These are phyloP conservation scores for Albula goreensis DNA, from an alignment of 2,113 vertebrate genomes.

Conservation along the genomic window DNA sequence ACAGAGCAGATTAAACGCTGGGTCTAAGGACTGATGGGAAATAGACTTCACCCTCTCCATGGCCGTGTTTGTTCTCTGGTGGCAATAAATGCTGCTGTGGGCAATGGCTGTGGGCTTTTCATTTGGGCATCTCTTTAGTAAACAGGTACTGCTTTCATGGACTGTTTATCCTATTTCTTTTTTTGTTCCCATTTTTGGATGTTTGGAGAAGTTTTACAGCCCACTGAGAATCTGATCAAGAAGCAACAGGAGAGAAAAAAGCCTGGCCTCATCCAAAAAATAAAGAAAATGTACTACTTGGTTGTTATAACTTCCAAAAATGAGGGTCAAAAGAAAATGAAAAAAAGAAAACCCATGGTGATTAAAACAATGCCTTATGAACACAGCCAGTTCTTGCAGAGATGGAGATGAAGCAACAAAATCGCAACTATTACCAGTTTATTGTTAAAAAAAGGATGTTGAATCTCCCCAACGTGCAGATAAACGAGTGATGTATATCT, in stretches of 20 bases:
- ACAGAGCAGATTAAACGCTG: constrained; percentile 61
- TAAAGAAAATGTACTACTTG: not conserved
- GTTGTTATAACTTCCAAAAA: not conserved
- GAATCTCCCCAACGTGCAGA: constrained; percentile 8
- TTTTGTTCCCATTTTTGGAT: constrained; percentile 16
- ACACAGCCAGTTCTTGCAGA: not conserved
- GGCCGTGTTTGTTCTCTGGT: constrained; percentile 48
- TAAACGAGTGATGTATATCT: not conserved
- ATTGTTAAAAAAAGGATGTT: not conserved
- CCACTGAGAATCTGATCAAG: not conserved
- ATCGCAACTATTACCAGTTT: not conserved
- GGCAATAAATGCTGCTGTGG: constrained; percentile 39
- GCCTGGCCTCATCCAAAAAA: not conserved
- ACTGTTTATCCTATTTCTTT: constrained; percentile 29
- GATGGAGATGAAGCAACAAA: not conserved
- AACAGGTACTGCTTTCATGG: constrained; percentile 28
- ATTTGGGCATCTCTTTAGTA: constrained; percentile 36
- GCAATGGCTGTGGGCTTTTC: constrained; percentile 33
- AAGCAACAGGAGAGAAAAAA: not conserved
- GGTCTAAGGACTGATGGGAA: constrained; percentile 47
- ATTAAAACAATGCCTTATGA: not conserved
- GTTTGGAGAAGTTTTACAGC: not conserved
- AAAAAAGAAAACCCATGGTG: not conserved
- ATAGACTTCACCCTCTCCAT: constrained; percentile 42
- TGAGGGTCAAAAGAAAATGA: too few species aligned